Conservation (phyloP, 2,113 vertebrate genomes). For the Microcebus ravelobensis region DNA sequence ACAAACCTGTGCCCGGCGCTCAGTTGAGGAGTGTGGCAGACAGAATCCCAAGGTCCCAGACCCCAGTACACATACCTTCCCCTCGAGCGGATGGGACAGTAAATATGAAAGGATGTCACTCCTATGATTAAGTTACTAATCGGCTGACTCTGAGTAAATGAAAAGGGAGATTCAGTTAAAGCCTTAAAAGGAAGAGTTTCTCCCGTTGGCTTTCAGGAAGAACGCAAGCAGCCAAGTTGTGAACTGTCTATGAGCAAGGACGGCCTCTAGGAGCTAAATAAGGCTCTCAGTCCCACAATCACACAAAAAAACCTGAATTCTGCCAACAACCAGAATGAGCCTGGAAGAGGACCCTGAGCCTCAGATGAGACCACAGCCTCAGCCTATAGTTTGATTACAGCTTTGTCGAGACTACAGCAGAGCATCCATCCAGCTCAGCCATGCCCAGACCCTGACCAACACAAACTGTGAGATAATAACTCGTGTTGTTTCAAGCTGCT, state of each 20-base stretch:
- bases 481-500: not conserved
- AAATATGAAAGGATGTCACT: not conserved
- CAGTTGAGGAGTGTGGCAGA: not conserved
- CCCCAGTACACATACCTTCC: not conserved
- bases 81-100: fast-evolving
- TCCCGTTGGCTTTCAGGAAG: not conserved
- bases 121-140: not conserved
- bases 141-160: not conserved
- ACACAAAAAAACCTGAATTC: not conserved
- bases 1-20: not conserved
- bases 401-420: not conserved
- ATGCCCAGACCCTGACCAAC: not conserved
- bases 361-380: not conserved
- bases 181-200: not conserved
- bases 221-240: too few relatives aligned
- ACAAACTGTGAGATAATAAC: not conserved
- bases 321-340: not conserved
- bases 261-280: fast-evolving
- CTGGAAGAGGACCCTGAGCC: not conserved
- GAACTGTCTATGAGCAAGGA: too few relatives aligned
- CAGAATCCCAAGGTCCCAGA: not conserved
- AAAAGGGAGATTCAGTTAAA: not conserved
- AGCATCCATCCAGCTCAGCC: too few relatives aligned
- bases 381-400: not conserved
- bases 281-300: fast-evolving